Conservation (phyloP, 1,140 invertebrate species). For the Periplaneta americana region DNA sequence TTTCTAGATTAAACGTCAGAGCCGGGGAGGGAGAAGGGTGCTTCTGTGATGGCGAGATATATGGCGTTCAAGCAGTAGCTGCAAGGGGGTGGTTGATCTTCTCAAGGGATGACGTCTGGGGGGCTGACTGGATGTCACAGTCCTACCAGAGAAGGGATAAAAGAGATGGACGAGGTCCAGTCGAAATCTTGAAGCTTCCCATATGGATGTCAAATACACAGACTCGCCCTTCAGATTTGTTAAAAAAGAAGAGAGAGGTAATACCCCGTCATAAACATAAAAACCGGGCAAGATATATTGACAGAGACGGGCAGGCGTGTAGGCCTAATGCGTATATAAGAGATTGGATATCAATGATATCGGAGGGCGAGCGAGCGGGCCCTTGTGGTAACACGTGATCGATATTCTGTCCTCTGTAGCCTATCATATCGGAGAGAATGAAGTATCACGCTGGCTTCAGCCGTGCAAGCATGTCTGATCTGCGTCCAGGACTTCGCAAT, state of each 20-base stretch:
- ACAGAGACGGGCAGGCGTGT: background rate
- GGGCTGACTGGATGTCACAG: background rate
- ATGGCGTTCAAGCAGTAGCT: background rate
- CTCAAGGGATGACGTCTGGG: background rate
- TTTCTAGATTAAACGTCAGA: conserved; percentile 48
- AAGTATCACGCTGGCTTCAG: too few species aligned
- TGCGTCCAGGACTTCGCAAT: too few species aligned
- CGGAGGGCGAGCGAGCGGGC: background rate
- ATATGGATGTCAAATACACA: conserved; percentile 14
- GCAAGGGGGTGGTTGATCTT: background rate
- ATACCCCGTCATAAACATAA: background rate
- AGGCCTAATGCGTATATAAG: background rate
- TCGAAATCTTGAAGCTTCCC: conserved; percentile 14
- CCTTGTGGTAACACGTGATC: too few species aligned
- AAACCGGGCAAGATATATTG: background rate
- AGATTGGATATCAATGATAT: background rate
- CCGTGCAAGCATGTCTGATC: too few species aligned
- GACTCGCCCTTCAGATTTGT: conserved; percentile 1
- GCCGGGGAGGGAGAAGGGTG: conserved; percentile 25
- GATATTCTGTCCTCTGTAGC: too few species aligned
- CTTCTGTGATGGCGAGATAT: conserved; percentile 11
- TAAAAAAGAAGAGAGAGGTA: background rate
- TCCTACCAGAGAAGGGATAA: background rate
- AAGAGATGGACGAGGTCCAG: conserved; percentile 13
- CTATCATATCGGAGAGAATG: too few species aligned